Evolutionary conservation across 2,797 vertebrate genomes (phyloP).

Genomic region (Characodon lateralis): DNA sequence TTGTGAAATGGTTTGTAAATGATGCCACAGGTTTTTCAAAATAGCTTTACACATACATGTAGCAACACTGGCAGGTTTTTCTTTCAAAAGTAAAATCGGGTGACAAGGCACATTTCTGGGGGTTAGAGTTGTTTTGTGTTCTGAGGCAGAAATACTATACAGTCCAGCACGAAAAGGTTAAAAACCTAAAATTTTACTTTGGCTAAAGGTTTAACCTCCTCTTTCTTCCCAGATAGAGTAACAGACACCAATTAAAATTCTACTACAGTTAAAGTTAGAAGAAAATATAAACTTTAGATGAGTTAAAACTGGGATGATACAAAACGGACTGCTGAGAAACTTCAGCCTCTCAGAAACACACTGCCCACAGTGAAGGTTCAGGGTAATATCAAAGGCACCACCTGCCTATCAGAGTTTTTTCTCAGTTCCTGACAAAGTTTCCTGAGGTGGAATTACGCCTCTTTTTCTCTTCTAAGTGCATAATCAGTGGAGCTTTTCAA

Average conservation of each 20-base stretch:
- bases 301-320: not conserved
- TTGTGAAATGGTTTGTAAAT: not conserved
- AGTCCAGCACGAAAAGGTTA: not conserved
- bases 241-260: not conserved
- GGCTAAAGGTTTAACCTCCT: not conserved
- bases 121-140: too few species aligned
- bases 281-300: not conserved
- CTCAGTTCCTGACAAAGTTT: not conserved
- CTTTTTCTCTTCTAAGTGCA: not conserved
- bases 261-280: not conserved
- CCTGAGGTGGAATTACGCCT: not conserved
- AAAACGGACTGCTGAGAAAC: too few species aligned
- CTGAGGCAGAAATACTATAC: not conserved
- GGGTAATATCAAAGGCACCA: too few species aligned
- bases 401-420: not conserved
- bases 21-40: not conserved
- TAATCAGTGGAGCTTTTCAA: conserved; percentile 19
- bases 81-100: not conserved
- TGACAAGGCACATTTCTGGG: too few species aligned
- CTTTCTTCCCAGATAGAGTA: not conserved
- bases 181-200: not conserved
- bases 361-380: too few species aligned
- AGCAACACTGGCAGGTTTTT: not conserved
- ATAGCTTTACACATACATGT: not conserved
- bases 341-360: too few species aligned